These are phyloP conservation scores for Onychomys leucogaster DNA, from an alignment of 2,797 vertebrate species.

Conservation along the genomic window DNA sequence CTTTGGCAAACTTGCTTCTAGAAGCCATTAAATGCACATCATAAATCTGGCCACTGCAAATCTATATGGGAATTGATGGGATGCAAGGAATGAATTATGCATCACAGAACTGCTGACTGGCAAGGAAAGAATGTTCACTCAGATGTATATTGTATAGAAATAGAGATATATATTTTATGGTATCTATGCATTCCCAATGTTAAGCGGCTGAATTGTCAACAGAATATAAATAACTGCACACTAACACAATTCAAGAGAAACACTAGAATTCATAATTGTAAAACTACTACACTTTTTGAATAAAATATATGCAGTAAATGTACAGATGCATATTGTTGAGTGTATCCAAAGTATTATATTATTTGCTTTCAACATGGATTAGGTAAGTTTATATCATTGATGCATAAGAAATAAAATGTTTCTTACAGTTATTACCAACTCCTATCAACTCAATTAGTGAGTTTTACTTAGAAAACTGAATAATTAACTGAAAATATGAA, in stretches of 20 bases:
- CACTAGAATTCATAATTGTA: conserved; percentile 20
- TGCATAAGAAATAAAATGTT: not conserved
- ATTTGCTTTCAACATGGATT: not conserved
- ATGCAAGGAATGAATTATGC: conserved; percentile 74
- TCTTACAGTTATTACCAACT: not conserved
- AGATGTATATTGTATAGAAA: conserved; percentile 3
- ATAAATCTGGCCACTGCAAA: conserved; percentile 76
- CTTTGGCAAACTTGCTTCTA: conserved; percentile 74
- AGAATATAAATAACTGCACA: conserved; percentile 28
- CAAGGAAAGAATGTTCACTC: conserved; percentile 63
- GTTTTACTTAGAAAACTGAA: conserved; percentile 38
- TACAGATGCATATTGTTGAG: not conserved
- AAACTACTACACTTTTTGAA: not conserved
- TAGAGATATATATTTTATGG: conserved; percentile 39
- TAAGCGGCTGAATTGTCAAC: conserved; percentile 7
- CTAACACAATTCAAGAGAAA: conserved; percentile 29
- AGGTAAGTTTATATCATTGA: not conserved
- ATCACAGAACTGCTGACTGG: conserved; percentile 71
- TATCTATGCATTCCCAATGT: conserved; percentile 34
- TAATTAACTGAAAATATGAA: conserved; percentile 9
- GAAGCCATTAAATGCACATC: conserved; percentile 77
- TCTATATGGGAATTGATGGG: conserved; percentile 72
- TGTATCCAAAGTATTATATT: not conserved
- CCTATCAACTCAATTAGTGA: not conserved
- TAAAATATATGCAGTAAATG: not conserved